Conservation (phyloP, 1,140 invertebrate genomes). For the Pseudoatta argentina region DNA sequence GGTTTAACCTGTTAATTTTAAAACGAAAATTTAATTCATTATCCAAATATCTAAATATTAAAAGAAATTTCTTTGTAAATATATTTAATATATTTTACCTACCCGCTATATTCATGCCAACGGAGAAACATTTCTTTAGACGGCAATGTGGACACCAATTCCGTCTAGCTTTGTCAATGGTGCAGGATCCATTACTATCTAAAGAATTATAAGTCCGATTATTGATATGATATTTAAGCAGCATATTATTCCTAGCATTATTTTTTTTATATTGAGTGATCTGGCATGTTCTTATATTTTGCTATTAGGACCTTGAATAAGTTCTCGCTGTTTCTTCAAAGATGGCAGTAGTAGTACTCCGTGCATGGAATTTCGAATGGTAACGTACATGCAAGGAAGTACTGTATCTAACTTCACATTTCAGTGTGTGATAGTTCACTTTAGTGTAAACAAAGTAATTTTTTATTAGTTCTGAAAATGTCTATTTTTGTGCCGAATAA, state of each 20-base stretch:
- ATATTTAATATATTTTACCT: slow-evolving; percentile 72
- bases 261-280: not conserved
- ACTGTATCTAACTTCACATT: too few relatives aligned
- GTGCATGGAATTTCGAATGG: too few relatives aligned
- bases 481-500: too few relatives aligned
- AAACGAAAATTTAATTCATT: not conserved
- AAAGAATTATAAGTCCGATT: not conserved
- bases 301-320: too few relatives aligned
- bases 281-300: not conserved
- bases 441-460: too few relatives aligned
- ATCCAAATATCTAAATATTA: not conserved
- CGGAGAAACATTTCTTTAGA: slow-evolving; percentile 92
- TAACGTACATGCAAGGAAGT: too few relatives aligned
- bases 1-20: not conserved
- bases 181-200: slow-evolving; percentile 92
- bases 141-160: slow-evolving; percentile 96
- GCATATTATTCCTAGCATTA: not conserved
- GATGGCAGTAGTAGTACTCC: too few relatives aligned
- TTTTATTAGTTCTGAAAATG: too few relatives aligned
- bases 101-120: slow-evolving; percentile 93
- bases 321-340: too few relatives aligned
- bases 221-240: not conserved
- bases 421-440: too few relatives aligned
- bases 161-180: slow-evolving; percentile 93
- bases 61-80: not conserved